Percentiles rank a stretch among this genome's conserved stretches.
These are phyloP conservation scores for Mantis religiosa DNA, from an alignment of 2,888 invertebrate species.

Conservation along the genomic window DNA sequence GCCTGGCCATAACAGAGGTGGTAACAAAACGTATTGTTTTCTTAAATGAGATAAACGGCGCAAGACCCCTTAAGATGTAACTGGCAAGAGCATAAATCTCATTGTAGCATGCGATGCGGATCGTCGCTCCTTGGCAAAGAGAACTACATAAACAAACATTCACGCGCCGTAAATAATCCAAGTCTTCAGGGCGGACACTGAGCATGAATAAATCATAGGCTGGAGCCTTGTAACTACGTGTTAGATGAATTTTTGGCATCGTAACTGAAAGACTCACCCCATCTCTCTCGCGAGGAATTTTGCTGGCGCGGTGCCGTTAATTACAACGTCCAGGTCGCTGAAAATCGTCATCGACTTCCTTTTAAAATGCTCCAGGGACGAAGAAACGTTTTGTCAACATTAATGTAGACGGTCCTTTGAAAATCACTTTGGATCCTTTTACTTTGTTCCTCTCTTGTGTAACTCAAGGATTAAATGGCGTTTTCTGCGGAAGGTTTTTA, in stretches of 20 bases:
- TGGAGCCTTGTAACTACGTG: not conserved
- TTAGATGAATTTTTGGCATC: not conserved
- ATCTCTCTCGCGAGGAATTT: not conserved
- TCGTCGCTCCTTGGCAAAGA: not conserved
- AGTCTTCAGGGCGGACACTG: not conserved
- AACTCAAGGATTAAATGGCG: not conserved
- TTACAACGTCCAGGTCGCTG: not conserved
- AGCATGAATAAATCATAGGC: not conserved
- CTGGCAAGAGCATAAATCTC: not conserved
- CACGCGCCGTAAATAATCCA: not conserved
- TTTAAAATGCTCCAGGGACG: not conserved
- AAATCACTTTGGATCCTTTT: not conserved
- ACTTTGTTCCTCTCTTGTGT: not conserved
- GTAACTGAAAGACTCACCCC: not conserved
- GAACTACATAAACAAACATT: not conserved
- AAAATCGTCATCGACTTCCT: not conserved
- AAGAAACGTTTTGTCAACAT: not conserved
- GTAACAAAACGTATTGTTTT: not conserved
- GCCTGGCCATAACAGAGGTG: too few relatives aligned
- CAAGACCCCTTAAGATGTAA: not conserved
- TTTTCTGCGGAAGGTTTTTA: not conserved
- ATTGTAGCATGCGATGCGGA: not conserved
- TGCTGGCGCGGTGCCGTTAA: not conserved
- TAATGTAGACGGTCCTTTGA: not conserved
- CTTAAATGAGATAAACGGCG: not conserved